These are phyloP conservation scores for Gobio gobio DNA, from an alignment of 2,113 vertebrate species.

Conservation along the genomic window DNA sequence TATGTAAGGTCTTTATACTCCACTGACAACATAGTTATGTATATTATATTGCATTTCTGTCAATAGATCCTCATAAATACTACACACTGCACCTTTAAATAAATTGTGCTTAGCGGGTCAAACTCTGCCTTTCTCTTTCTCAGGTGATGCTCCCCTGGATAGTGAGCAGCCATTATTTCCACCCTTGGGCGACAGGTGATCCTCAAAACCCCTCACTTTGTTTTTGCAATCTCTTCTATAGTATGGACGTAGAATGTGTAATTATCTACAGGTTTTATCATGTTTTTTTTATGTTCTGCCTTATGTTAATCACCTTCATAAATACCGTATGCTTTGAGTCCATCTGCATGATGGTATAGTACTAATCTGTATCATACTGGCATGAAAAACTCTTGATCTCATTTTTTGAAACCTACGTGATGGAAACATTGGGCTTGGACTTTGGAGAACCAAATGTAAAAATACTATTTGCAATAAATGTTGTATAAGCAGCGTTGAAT, in stretches of 20 bases:
- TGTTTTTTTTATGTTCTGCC: not conserved
- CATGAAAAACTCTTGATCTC: slow-evolving; percentile 1
- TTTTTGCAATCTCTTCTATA: not conserved
- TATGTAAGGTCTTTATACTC: too few relatives aligned
- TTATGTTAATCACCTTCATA: not conserved
- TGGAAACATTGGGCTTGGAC: not conserved
- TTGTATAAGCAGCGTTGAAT: not conserved
- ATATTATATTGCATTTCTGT: too few relatives aligned
- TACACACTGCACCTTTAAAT: not conserved
- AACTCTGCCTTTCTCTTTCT: slow-evolving; percentile 32
- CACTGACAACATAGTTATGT: too few relatives aligned
- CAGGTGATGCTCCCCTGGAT: slow-evolving; percentile 65
- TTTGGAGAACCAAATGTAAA: not conserved
- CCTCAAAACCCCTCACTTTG: slow-evolving; percentile 36
- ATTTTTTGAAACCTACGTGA: not conserved
- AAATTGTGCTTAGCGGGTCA: not conserved
- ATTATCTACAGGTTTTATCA: not conserved
- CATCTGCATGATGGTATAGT: slow-evolving; percentile 13
- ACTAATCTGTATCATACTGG: not conserved
- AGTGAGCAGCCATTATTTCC: slow-evolving; percentile 70
- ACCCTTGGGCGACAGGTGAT: slow-evolving; percentile 80
- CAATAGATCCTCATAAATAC: too few relatives aligned
- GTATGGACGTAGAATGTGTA: not conserved
- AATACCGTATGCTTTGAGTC: not conserved
- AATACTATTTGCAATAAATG: not conserved